A percentile compares a stretch with the other conserved stretches of the same genome.
Conservation (phyloP, 2,888 invertebrate genomes). For the Callyntrura sp. region DNA sequence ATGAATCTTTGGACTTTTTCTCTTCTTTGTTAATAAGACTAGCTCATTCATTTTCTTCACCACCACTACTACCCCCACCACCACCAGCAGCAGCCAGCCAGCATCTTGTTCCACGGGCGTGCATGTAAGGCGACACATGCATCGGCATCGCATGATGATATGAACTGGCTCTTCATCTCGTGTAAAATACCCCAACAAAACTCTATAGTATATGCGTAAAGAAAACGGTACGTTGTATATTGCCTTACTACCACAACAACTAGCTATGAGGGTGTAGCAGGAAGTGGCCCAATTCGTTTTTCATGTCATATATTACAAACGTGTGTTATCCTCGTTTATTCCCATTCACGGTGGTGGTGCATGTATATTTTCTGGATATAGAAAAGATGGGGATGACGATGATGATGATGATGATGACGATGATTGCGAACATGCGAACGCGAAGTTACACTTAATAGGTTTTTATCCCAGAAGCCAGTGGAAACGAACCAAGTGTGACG, state of each 20-base stretch:
- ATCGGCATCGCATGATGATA: slow-evolving; percentile 27
- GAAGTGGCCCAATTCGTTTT: slow-evolving; percentile 67
- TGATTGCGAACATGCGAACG: slow-evolving; percentile 26
- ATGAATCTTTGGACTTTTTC: slow-evolving; percentile 72
- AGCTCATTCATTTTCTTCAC: slow-evolving; percentile 53
- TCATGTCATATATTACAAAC: slow-evolving; percentile 59
- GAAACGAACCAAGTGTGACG: not conserved
- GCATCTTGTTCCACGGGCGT: not conserved
- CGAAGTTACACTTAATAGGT: slow-evolving; percentile 29
- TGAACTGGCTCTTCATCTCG: slow-evolving; percentile 4
- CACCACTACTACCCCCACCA: no score
- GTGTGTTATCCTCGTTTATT: slow-evolving; percentile 10
- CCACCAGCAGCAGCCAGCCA: no score
- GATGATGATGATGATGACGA: slow-evolving; percentile 10
- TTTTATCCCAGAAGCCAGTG: slow-evolving; percentile 10
- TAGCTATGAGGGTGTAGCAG: not conserved
- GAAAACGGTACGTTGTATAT: not conserved
- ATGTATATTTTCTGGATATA: slow-evolving; percentile 37
- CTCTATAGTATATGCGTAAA: slow-evolving; percentile 4
- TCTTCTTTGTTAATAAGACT: slow-evolving; percentile 66
- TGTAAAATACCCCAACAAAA: slow-evolving; percentile 26
- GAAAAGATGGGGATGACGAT: slow-evolving; percentile 38
- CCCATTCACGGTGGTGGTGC: slow-evolving; percentile 10
- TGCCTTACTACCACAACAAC: not conserved
- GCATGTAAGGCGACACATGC: slow-evolving; percentile 32